Base-by-base conservation (phyloP, 2,113 vertebrate genomes). In the Spea multiplicata region DNA sequence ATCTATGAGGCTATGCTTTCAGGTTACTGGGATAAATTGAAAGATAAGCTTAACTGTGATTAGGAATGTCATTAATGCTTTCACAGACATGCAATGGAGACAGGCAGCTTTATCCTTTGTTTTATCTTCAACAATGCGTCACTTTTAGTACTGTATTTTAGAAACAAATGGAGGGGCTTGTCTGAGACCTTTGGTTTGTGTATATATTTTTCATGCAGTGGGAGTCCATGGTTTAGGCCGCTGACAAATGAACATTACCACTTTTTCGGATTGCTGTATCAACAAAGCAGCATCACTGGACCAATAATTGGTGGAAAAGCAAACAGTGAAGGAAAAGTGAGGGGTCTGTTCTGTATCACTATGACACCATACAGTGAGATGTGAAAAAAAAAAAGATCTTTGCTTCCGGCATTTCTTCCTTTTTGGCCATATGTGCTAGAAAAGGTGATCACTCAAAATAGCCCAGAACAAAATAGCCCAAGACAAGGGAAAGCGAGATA, bases 191-290 rank as follows among this genome's bases (percentile, higher is more conserved):
- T 87, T 87, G 89, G 88, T 87, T 86, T 84, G 80, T 98, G 97
- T 98, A 97, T 98, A 98, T 95, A 97, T 95, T 96, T 94, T 94
- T 67, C 94, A 93, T 93, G 91, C 90, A 91, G 93, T 89, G 92
- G 93, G 88, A 91, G 92, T 89, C 89, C 87, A 75, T 82, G 88
- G 84, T 88, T 85, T 84, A 87, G 89, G 84, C 90, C 88, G 91
- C 95, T 98, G 97, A 98, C 96, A 95, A 97, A 98, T 97, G 96
- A 92, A 91, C 88, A 92, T 89, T 89, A 94, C 94, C 91, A 95
- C 94, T 94, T 93, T 94, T 93, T 94, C 89, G 91, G 90, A 91
- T 91, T 92, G 86, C 93, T 93, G 93, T 94, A 92, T 95, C 93
- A 96, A 95, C 95, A 95, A 91, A 93, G 87, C 86, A 87, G 88